Evolutionary conservation across 2,888 invertebrate genomes (phyloP).

Genomic region (Linnaemya vulpina): DNA sequence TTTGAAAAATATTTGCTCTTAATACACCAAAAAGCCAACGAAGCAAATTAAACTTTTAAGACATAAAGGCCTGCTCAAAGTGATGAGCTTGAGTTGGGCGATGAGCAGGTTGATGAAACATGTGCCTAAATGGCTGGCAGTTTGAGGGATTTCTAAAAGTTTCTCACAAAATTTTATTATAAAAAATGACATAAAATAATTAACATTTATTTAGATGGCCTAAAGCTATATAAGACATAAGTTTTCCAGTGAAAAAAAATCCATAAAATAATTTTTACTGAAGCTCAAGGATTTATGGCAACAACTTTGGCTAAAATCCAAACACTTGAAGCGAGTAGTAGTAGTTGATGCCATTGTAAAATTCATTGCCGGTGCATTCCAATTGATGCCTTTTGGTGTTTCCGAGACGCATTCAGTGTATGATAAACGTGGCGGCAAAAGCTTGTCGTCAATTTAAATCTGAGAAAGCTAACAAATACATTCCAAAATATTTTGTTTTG

Average conservation of each 20-base stretch:
- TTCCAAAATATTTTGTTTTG: conserved; percentile 33
- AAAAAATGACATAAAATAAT: conserved; percentile 70
- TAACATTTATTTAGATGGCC: conserved; percentile 57
- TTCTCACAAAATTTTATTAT: conserved; percentile 63
- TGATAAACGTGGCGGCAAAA: conserved; percentile 51
- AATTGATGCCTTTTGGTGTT: conserved; percentile 59
- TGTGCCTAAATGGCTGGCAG: conserved; percentile 14
- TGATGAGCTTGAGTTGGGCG: conserved; percentile 8
- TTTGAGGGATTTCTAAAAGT: conserved; percentile 36
- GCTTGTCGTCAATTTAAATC: conserved; percentile 62
- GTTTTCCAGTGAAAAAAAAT: conserved; percentile 32
- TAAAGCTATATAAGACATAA: conserved; percentile 56
- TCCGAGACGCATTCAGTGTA: neutral
- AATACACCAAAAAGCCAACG: neutral
- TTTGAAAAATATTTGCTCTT: conserved; percentile 60
- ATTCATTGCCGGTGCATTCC: conserved; percentile 59
- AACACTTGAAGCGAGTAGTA: conserved; percentile 23
- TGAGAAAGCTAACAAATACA: conserved; percentile 12
- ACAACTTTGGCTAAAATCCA: conserved; percentile 17
- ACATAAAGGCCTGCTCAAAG: conserved; percentile 6
- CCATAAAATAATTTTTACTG: neutral
- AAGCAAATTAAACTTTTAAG: neutral
- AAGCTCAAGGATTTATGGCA: conserved; percentile 44
- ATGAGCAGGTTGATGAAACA: conserved; percentile 29
- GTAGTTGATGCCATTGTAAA: conserved; percentile 62